phyloP scores from a whole-genome alignment of 2,888 invertebrate species.

The Nipponacmea schrenckii region DNA sequence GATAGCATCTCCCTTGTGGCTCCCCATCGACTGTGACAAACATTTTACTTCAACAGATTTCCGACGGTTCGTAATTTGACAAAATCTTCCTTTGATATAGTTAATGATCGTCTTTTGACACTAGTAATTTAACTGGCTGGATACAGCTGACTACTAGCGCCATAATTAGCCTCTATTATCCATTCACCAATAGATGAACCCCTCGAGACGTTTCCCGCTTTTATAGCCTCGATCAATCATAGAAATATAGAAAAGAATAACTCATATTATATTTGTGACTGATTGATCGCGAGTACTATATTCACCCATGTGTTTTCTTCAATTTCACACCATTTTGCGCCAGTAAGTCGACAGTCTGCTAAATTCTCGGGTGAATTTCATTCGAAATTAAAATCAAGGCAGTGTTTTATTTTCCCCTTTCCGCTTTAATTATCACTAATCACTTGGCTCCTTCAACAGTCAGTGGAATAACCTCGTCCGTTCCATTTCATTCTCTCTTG shows the following conservation, averaged over 20 bases:
- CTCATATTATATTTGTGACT: no score
- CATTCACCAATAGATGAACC: not conserved
- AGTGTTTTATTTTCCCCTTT: not conserved
- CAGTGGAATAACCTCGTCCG: no score
- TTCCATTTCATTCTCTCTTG: no score
- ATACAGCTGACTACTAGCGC: not conserved
- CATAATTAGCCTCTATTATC: conserved; percentile 4
- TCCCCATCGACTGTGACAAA: conserved; percentile 3
- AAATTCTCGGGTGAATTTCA: not conserved
- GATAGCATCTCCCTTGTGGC: conserved; percentile 2
- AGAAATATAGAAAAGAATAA: no score
- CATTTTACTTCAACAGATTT: not conserved
- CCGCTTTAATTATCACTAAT: no score
- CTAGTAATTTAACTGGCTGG: conserved; percentile 3
- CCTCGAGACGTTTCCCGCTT: conserved; percentile 4
- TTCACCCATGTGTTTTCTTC: conserved; percentile 21
- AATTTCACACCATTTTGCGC: conserved; percentile 27
- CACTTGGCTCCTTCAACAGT: no score
- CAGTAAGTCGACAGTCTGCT: conserved; percentile 8
- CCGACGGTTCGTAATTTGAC: not conserved
- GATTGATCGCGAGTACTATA: not conserved
- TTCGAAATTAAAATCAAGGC: not conserved
- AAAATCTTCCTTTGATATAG: not conserved
- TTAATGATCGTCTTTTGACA: conserved; percentile 4
- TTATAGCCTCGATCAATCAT: no score